Base-by-base conservation (phyloP, 1,140 invertebrate genomes). In the Pararge aegeria region DNA sequence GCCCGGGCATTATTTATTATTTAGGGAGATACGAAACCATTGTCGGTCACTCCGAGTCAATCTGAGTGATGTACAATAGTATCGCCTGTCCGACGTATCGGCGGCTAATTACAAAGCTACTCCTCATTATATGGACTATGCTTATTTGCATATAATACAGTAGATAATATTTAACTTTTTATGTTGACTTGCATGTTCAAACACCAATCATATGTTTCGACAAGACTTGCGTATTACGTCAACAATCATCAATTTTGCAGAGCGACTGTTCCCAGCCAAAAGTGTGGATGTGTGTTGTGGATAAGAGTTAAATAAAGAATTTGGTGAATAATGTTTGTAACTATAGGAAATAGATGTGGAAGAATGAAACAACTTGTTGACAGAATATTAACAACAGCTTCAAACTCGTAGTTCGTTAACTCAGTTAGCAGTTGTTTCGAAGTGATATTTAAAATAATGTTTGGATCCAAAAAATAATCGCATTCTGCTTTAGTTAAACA, bases 1-100 rank as follows among this genome's bases (percentile, higher is more conserved):
- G 80, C 78, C 73, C 66, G 60, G 58, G 57, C 61, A 73, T 78
- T 75, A 75, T 73, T 73, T 40, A 15, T 40, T 16, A 68, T 68
- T 71, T 70, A 73, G 70, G 48, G 46, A 21, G 53, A 66, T 42
- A 62, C 54, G 61, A 69, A 70, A 64, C 69, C 67, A 75, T 80
- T 79, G 76, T 83, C 74, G 29, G 48, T 58, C 60, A 18, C 13
- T 40, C 16, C 30, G 30, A 34, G 30, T 34, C 30, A 34, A 10
- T 4, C 30, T 34, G 30, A 40, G 38, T 16, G 38, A 40, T 64
- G 68, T 73, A 64, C 77, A 73, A 78, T 75, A 78, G 74, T 76
- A 74, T 78, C 68, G 70, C 53, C 55, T 54, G 49, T 40, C 57
- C 58, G 64, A 40, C 37, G 37, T 64, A 55, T 46, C 57, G 48